Conservation (phyloP, 2,888 invertebrate species). For the Tipula lateralis region DNA sequence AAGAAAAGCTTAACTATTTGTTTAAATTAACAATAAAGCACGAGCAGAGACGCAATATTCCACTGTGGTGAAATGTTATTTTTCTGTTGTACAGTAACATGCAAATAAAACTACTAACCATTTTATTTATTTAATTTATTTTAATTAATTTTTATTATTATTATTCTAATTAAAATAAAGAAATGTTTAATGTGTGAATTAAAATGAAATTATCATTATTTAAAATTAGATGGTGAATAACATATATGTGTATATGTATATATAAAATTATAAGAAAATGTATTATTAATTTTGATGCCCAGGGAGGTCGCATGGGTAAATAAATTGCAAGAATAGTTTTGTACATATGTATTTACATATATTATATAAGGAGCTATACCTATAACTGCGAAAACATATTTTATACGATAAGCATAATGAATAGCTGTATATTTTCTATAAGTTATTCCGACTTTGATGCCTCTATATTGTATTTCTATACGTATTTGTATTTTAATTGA, state of each 20-base stretch:
- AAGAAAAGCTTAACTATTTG: background rate
- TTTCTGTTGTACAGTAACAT: background rate
- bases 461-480: background rate
- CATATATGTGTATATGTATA: background rate
- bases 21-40: background rate
- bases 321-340: background rate
- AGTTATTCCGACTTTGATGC: background rate
- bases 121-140: background rate
- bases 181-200: background rate
- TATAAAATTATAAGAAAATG: too few species aligned
- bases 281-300: background rate
- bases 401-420: background rate
- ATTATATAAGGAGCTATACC: background rate
- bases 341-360: background rate
- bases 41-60: background rate
- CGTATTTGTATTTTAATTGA: background rate
- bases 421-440: background rate
- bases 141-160: slow-evolving; percentile 5
- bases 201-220: slow-evolving; percentile 25
- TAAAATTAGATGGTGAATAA: background rate
- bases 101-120: background rate
- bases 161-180: background rate
- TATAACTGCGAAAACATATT: background rate
- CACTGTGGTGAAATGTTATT: background rate
- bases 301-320: slow-evolving; percentile 25